Percentiles rank a stretch among this genome's conserved stretches.
Conservation (phyloP, 37 sponge, comb jelly and placozoan genomes). For the Petrosia ficiformis region DNA sequence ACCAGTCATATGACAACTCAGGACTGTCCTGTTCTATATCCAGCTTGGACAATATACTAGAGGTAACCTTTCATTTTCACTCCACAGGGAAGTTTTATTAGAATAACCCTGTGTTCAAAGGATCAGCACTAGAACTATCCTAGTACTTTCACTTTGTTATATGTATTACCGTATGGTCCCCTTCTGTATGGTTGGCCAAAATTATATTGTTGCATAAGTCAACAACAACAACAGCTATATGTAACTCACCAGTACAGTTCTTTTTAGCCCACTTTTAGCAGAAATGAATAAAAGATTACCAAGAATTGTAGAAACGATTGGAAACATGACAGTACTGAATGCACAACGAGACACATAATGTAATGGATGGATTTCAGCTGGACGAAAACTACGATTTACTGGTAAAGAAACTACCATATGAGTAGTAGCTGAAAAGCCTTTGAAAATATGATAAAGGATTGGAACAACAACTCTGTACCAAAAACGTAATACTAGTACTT, state of each 20-base stretch:
- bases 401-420: background rate
- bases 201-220: too few species aligned
- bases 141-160: too few species aligned
- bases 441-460: slow-evolving; percentile 7
- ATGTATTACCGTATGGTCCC: too few species aligned
- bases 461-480: slow-evolving; percentile 31
- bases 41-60: too few species aligned
- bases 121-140: too few species aligned
- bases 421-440: background rate
- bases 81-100: too few species aligned
- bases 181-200: too few species aligned
- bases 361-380: slow-evolving; percentile 25
- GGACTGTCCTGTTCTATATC: too few species aligned
- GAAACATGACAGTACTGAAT: slow-evolving; percentile 39
- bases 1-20: too few species aligned
- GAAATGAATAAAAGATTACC: slow-evolving; percentile 26
- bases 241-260: slow-evolving; percentile 46
- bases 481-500: slow-evolving; percentile 21
- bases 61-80: too few species aligned
- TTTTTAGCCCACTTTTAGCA: slow-evolving; percentile 14
- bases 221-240: too few species aligned
- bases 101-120: too few species aligned
- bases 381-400: background rate
- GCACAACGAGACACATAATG: slow-evolving; percentile 40
- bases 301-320: slow-evolving; percentile 25